Percentiles rank a stretch among this genome's conserved stretches.
phyloP scores from a whole-genome alignment of 2,113 vertebrate genomes.

The Chroicocephalus ridibundus region DNA sequence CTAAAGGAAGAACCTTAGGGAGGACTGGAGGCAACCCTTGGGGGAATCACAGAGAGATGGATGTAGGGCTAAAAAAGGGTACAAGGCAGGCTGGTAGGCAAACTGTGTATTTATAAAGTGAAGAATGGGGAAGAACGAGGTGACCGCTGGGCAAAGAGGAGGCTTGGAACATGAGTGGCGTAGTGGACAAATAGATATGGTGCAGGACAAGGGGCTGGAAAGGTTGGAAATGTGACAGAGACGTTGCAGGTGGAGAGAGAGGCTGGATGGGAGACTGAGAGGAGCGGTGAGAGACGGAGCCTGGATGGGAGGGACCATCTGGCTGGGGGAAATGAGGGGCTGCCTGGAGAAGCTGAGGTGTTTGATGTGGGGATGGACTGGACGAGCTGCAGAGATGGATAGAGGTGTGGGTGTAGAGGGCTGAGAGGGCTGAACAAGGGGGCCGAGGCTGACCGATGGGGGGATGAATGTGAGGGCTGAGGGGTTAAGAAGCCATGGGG shows the following conservation, averaged over 20 bases:
- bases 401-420: neutral
- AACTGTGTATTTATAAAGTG: neutral
- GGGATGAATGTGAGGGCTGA: neutral
- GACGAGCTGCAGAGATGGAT: rapidly evolving
- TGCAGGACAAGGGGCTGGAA: neutral
- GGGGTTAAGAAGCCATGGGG: neutral
- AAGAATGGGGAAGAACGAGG: neutral
- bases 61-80: neutral
- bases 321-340: neutral
- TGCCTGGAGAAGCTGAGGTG: neutral
- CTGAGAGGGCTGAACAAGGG: neutral
- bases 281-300: neutral
- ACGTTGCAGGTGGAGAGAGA: rapidly evolving
- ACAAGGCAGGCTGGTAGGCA: neutral
- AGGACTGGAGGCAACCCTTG: neutral
- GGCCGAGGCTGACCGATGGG: too few species aligned
- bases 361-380: neutral
- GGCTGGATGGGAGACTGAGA: neutral
- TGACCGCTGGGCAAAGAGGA: neutral
- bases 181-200: neutral
- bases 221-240: neutral
- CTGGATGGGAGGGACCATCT: neutral
- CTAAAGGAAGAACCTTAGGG: neutral
- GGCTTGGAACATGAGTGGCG: rapidly evolving
- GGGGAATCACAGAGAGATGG: rapidly evolving